Base-by-base conservation (phyloP, 2,113 vertebrate species). In the Callithrix jacchus region DNA sequence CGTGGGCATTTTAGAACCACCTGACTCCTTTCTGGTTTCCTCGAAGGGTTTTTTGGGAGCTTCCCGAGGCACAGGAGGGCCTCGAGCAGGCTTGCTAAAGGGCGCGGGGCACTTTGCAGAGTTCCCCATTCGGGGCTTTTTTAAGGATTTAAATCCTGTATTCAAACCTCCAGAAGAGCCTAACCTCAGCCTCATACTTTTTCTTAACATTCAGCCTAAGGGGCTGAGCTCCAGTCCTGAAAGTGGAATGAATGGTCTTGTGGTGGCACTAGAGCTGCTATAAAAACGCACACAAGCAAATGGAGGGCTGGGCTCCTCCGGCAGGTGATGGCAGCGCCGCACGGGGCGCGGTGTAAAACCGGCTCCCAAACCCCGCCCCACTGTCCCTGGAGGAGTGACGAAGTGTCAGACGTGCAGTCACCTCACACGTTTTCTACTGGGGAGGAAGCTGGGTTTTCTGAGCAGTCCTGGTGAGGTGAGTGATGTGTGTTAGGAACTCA, bases 1-100 rank as follows among this genome's bases (percentile, higher is more conserved):
- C 83, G 45, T 89, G 0, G 1, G 3, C 45, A 1, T 93, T 96
- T 97, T 27, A 2, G 56, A 94, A 89, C 95, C 97, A 92, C 98
- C 98, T 92, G 98, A 94, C 89, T 0, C 2, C 49, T 79, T 79
- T 35, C 70, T 89, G 77, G 87, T 86, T 87, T 56, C 1, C 40
- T 6, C 9, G 18, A 4, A 56, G 91, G 88, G 66, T 10, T 25
- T 79, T 93, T 32, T 42, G 17, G 93, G 83, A 8, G 35, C 95
- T 82, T 94, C 70, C 73, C 23, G 18, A 79, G 66, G 93, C 73
- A 79, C 30, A 71, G 45, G 89, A 79, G 73, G n/a, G 5, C 89
- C 3, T 30, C 16, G 3, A 64, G 90, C 86, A 37, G 45, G 12
- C 93, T 95, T 37, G 32, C 25, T 11, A 25, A 25, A 52, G 84